phyloP scores from a whole-genome alignment of 2,888 invertebrate species.

The Caenorhabditis sp. region DNA sequence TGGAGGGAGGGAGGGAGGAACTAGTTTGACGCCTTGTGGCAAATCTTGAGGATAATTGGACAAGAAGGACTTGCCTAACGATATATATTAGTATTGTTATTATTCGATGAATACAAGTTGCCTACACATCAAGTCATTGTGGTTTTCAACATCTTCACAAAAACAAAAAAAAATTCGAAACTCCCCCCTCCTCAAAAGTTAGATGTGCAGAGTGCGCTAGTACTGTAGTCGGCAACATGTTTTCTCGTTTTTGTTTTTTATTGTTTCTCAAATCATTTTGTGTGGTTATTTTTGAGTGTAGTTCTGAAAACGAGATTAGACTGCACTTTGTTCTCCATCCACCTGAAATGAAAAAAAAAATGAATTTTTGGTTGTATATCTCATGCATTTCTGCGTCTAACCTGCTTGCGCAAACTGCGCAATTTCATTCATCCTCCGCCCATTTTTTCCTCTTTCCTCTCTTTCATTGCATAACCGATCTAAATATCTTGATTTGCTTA shows the following conservation, averaged over 20 bases:
- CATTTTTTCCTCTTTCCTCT: background rate
- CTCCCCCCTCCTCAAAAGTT: too few relatives aligned
- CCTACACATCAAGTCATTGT: too few relatives aligned
- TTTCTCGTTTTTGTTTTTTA: background rate
- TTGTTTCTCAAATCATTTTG: background rate
- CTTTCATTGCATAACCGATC: background rate
- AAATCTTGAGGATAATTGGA: background rate
- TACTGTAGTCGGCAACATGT: too few relatives aligned
- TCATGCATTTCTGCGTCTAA: background rate
- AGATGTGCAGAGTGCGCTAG: too few relatives aligned
- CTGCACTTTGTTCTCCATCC: background rate
- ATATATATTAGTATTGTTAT: slow-evolving; percentile 1
- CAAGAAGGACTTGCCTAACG: background rate
- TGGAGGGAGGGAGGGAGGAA: background rate
- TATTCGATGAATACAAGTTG: background rate
- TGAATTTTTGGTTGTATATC: background rate
- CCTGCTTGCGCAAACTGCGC: background rate
- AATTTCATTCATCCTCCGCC: background rate
- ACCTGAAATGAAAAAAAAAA: background rate
- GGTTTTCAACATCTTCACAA: too few relatives aligned
- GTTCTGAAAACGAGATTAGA: background rate
- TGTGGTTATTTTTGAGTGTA: background rate
- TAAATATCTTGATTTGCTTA: background rate
- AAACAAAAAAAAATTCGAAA: too few relatives aligned
- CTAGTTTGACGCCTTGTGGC: background rate